Conservation (phyloP, 2,113 vertebrate species). For the Oryzias curvinotus region DNA sequence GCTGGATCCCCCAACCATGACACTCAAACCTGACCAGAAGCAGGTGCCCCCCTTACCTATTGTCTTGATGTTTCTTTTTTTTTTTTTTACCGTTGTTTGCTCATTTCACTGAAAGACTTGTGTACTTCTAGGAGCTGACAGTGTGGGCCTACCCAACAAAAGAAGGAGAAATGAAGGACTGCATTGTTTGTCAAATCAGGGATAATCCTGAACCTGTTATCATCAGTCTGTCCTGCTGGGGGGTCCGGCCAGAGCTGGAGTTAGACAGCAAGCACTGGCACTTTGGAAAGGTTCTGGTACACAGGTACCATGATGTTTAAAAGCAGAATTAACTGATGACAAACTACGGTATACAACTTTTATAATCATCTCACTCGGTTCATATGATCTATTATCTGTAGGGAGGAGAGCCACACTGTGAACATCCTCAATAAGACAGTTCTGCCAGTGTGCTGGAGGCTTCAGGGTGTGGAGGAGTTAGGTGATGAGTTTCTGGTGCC, state of each 20-base stretch:
- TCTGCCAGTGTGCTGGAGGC: slow-evolving; percentile 82
- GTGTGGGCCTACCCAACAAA: slow-evolving; percentile 90
- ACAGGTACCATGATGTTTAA: slow-evolving; percentile 34
- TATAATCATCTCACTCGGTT: not conserved
- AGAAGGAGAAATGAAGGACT: slow-evolving; percentile 81
- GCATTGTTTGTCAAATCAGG: slow-evolving; percentile 82
- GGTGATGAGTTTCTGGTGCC: slow-evolving; percentile 81
- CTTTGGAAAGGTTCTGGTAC: slow-evolving; percentile 82
- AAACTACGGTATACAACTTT: not conserved
- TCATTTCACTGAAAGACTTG: not conserved
- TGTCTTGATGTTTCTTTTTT: not conserved
- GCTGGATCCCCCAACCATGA: slow-evolving; percentile 84
- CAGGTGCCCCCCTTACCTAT: slow-evolving; percentile 73
- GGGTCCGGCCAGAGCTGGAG: slow-evolving; percentile 83
- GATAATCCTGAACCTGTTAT: slow-evolving; percentile 82
- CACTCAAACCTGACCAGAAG: slow-evolving; percentile 80
- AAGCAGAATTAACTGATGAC: not conserved
- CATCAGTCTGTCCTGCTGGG: slow-evolving; percentile 84
- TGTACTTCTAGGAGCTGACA: slow-evolving; percentile 74
- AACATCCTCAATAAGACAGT: slow-evolving; percentile 76
- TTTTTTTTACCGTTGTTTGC: not conserved
- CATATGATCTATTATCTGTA: slow-evolving; percentile 31
- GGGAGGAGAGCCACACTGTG: slow-evolving; percentile 75
- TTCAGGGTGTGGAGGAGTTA: slow-evolving; percentile 83
- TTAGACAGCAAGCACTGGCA: slow-evolving; percentile 80